Conservation (phyloP, 2,888 invertebrate species). For the Pachymerium ferrugineum region DNA sequence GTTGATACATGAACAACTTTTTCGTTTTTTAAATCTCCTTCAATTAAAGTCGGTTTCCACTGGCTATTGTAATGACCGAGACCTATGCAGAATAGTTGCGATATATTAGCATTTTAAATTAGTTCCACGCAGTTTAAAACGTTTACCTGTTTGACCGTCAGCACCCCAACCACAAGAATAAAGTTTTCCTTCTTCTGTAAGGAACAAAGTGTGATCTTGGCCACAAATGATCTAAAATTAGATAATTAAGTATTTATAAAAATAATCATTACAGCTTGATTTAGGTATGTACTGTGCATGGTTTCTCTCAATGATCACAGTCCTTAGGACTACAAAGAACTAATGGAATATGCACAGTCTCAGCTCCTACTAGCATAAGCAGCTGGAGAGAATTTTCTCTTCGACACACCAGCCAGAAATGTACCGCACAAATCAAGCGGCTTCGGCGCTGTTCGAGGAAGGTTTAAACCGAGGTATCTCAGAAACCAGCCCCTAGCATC, state of each 20-base stretch:
- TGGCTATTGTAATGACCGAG: slow-evolving; percentile 58
- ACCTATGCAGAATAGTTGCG: slow-evolving; percentile 43
- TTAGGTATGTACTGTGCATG: background rate
- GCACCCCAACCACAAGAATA: slow-evolving; percentile 89
- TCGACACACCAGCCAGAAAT: background rate
- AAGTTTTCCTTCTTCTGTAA: slow-evolving; percentile 73
- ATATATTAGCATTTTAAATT: background rate
- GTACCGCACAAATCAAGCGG: background rate
- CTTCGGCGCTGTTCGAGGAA: background rate
- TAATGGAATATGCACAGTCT: background rate
- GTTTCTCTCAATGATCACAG: background rate
- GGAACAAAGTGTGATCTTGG: slow-evolving; percentile 81
- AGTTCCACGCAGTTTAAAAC: too few species aligned
- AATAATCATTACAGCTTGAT: background rate
- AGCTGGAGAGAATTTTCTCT: background rate
- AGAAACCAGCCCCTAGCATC: background rate
- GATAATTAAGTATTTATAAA: background rate
- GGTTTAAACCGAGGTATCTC: background rate
- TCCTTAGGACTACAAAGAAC: background rate
- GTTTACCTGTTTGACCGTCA: slow-evolving; percentile 87
- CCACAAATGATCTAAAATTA: slow-evolving; percentile 66
- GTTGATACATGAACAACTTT: slow-evolving; percentile 73
- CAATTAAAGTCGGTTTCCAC: slow-evolving; percentile 57
- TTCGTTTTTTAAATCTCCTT: slow-evolving; percentile 76
- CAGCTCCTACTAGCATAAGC: too few species aligned